A percentile compares a stretch with the other conserved stretches of the same genome.
phyloP scores from a whole-genome alignment of 2,113 vertebrate species.

The Dissostichus mawsoni region DNA sequence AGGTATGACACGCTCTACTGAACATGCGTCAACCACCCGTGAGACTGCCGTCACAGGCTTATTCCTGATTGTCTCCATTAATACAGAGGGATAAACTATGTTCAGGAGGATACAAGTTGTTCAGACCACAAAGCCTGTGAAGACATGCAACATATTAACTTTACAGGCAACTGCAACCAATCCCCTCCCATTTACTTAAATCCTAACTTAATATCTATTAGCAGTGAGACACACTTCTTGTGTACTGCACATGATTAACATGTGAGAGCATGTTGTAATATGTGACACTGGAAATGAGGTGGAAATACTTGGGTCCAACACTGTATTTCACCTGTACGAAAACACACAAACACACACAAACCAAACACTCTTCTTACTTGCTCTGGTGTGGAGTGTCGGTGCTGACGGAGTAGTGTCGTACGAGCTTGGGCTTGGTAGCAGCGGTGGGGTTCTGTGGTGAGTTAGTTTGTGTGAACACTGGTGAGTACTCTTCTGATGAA shows the following conservation, averaged over 20 bases:
- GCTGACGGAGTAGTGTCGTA: constrained; percentile 98
- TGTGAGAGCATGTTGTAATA: background rate
- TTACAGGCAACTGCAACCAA: background rate
- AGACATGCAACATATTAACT: background rate
- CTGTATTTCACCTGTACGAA: background rate
- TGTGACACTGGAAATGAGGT: background rate
- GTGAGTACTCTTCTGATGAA: constrained; percentile 63
- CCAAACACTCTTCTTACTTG: constrained; percentile 84
- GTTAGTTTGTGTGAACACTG: constrained; percentile 64
- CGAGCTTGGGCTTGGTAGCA: constrained; percentile 90
- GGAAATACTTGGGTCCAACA: background rate
- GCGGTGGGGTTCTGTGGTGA: constrained; percentile 76
- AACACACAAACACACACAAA: background rate
- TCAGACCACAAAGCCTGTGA: background rate
- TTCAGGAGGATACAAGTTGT: background rate
- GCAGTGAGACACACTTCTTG: background rate
- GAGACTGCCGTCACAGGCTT: too few species aligned
- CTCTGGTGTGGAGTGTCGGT: constrained; percentile 92
- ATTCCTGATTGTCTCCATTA: too few species aligned
- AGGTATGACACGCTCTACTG: background rate
- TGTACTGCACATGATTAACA: background rate
- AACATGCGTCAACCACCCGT: background rate
- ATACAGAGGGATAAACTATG: background rate
- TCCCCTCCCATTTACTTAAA: too few species aligned
- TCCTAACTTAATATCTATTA: too few species aligned